Conservation (phyloP, 2,113 vertebrate species). For the Lagopus leucura region DNA sequence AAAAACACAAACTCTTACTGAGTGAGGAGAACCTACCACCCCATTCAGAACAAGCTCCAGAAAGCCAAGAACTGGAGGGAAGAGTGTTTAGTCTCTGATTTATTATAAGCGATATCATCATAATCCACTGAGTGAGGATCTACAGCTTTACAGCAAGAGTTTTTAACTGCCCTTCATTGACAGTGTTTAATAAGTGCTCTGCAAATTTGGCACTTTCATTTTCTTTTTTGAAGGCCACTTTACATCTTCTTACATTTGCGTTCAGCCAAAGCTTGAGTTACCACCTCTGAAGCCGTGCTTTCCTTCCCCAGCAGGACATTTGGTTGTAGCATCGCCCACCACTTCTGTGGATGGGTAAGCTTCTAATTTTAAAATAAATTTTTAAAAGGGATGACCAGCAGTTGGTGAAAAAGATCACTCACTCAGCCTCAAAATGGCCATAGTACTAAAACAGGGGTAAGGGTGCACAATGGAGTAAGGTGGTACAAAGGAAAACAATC, state of each 20-base stretch:
- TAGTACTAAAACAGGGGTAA: not conserved
- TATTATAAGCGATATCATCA: not conserved
- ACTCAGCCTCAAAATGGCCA: not conserved
- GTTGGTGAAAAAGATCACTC: not conserved
- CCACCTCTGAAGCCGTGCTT: not conserved
- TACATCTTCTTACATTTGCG: not conserved
- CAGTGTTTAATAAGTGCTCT: not conserved
- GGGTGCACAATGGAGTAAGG: not conserved
- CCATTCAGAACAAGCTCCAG: not conserved
- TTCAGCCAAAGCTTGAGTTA: not conserved
- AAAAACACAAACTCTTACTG: not conserved
- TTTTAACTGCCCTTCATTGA: not conserved
- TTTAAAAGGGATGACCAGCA: not conserved
- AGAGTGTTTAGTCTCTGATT: not conserved
- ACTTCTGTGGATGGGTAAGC: not conserved
- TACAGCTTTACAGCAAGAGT: not conserved
- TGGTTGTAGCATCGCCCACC: not conserved
- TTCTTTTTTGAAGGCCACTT: not conserved
- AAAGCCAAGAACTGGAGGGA: not conserved
- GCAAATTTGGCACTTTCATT: conserved; percentile 13
- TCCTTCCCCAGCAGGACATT: not conserved
- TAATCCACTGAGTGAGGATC: not conserved
- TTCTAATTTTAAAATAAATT: not conserved
- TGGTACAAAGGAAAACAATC: not conserved
- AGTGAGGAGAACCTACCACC: not conserved